Percentiles rank a stretch among this genome's conserved stretches.
Evolutionary conservation across 1,140 invertebrate genomes (phyloP).

Genomic region (Hyposmocoma kahamanoa): DNA sequence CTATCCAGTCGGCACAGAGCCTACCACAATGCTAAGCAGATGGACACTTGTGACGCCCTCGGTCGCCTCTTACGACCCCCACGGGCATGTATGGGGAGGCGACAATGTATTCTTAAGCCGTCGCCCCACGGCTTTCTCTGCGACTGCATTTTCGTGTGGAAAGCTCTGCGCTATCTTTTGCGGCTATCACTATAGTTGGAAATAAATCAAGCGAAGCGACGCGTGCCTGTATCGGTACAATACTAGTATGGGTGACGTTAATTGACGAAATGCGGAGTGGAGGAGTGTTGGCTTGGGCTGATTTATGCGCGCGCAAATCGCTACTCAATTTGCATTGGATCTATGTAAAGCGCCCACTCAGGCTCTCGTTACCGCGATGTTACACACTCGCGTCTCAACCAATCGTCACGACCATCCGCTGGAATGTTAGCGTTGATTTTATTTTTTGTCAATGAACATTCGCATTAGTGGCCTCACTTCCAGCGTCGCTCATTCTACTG

Average conservation of each 20-base stretch:
- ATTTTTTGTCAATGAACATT: constrained; percentile 9
- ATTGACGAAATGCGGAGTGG: constrained; percentile 39
- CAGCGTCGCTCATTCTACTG: neutral
- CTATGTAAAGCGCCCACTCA: constrained; percentile 48
- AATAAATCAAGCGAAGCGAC: constrained; percentile 22
- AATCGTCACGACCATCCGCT: constrained; percentile 36
- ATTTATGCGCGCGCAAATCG: constrained; percentile 45
- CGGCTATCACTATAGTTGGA: constrained; percentile 11
- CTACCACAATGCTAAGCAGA: too few relatives aligned
- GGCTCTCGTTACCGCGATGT: constrained; percentile 34
- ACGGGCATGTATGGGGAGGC: too few relatives aligned
- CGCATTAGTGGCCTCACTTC: neutral
- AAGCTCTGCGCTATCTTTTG: constrained; percentile 8
- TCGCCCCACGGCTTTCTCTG: too few relatives aligned
- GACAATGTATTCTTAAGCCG: too few relatives aligned
- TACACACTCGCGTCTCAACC: constrained; percentile 21
- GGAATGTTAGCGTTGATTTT: constrained; percentile 26
- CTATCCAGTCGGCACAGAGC: too few relatives aligned
- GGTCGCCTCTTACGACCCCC: too few relatives aligned
- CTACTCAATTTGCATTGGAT: constrained; percentile 53
- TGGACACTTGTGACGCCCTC: too few relatives aligned
- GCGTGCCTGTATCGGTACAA: constrained; percentile 27
- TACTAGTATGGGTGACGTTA: constrained; percentile 33
- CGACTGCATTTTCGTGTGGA: constrained; percentile 9
- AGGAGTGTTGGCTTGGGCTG: constrained; percentile 17